phyloP scores from a whole-genome alignment of 1,140 invertebrate genomes.

The Rhopalosiphum padi region DNA sequence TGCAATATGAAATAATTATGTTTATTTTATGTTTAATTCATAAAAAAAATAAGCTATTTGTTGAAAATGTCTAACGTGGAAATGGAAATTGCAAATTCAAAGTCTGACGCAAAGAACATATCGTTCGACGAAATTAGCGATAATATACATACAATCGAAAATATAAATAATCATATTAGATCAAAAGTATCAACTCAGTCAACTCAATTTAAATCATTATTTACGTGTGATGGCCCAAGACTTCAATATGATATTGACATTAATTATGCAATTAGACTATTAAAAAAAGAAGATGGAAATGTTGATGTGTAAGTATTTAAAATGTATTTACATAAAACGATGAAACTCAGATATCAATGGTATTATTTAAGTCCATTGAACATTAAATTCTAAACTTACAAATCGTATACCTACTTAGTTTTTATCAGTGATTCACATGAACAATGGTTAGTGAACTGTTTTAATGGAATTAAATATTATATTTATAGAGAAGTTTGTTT shows the following conservation, averaged over 20 bases:
- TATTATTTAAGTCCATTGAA: background rate
- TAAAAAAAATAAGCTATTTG: background rate
- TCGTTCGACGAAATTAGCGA: background rate
- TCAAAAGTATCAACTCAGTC: background rate
- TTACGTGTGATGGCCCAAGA: too few species aligned
- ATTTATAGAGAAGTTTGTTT: background rate
- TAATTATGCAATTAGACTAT: background rate
- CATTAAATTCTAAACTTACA: background rate
- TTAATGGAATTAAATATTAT: background rate
- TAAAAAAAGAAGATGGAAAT: slow-evolving; percentile 30
- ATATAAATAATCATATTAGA: background rate
- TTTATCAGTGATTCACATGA: background rate
- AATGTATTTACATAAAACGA: background rate
- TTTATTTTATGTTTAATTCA: background rate
- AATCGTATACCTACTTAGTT: background rate
- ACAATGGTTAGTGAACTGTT: background rate
- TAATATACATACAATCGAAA: background rate
- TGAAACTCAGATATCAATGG: background rate
- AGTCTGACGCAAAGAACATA: background rate
- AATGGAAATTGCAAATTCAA: background rate
- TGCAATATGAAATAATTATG: background rate
- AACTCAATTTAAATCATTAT: background rate
- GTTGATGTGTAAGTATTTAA: slow-evolving; percentile 25
- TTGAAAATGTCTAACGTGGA: background rate
- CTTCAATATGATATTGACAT: background rate